Evolutionary conservation across 2,888 invertebrate species (phyloP).

Genomic region (Synergus gifuensis): DNA sequence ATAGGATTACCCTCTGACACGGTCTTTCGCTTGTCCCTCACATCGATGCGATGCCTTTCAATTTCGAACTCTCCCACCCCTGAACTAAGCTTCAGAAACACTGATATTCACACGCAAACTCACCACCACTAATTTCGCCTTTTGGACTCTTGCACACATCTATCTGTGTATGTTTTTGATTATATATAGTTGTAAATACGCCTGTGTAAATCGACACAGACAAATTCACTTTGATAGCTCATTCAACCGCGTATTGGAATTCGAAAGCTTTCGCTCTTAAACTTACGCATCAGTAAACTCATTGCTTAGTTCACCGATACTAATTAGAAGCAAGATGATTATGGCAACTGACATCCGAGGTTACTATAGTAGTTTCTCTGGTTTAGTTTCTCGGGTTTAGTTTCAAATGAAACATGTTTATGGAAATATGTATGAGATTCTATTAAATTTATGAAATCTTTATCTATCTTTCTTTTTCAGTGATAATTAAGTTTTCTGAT

Average conservation of each 20-base stretch:
- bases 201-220: background rate
- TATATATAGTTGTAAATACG: background rate
- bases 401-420: background rate
- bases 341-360: background rate
- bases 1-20: constrained; percentile 78
- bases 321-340: constrained; percentile 16
- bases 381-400: background rate
- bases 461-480: background rate
- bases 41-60: constrained; percentile 63
- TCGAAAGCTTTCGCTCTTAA: constrained; percentile 31
- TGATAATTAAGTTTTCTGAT: no score
- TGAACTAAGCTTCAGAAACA: constrained; percentile 14
- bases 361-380: background rate
- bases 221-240: constrained; percentile 24
- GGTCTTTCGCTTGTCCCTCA: constrained; percentile 74
- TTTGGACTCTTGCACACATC: constrained; percentile 10
- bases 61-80: constrained; percentile 60
- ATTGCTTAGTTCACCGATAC: constrained; percentile 7
- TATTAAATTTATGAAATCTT: background rate
- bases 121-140: constrained; percentile 73
- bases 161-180: background rate
- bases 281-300: constrained; percentile 20
- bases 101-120: constrained; percentile 42
- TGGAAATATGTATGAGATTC: background rate
- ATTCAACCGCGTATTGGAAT: constrained; percentile 22